Evolutionary conservation across 1,140 invertebrate species (phyloP).

Genomic region (Colletes gigas): DNA sequence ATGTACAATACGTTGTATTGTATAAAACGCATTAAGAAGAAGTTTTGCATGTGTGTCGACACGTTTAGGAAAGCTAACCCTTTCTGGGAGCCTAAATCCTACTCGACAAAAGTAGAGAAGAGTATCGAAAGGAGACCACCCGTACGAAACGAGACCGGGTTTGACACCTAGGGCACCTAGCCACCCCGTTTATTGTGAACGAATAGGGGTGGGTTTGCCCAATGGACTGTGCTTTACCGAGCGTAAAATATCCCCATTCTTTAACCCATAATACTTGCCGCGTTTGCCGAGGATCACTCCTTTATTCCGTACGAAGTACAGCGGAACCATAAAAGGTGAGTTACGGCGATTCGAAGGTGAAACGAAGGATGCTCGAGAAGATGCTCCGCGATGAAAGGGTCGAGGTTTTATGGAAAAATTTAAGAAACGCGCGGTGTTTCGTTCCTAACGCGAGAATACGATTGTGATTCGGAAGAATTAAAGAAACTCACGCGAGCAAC

Average conservation of each 20-base stretch:
- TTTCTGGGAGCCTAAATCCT: slow-evolving; percentile 33
- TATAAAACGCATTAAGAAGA: not conserved
- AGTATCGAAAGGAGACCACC: slow-evolving; percentile 62
- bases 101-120: slow-evolving; percentile 52
- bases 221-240: slow-evolving; percentile 76
- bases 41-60: not conserved
- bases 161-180: slow-evolving; percentile 73
- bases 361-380: slow-evolving; percentile 26
- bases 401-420: not conserved
- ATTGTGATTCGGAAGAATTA: no score
- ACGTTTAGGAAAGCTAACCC: slow-evolving; percentile 40
- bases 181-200: slow-evolving; percentile 65
- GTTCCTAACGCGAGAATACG: no score
- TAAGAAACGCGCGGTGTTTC: no score
- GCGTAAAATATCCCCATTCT: slow-evolving; percentile 78
- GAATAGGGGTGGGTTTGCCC: slow-evolving; percentile 61
- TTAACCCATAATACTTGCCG: slow-evolving; percentile 75
- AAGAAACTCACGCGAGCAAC: no score
- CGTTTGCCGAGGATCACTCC: slow-evolving; percentile 64
- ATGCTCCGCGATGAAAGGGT: not conserved
- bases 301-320: slow-evolving; percentile 66
- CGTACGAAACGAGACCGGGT: slow-evolving; percentile 72
- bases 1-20: not conserved
- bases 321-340: slow-evolving; percentile 52
- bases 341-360: slow-evolving; percentile 31